A percentile compares a stretch with the other conserved stretches of the same genome.
Evolutionary conservation across 2,797 vertebrate species (phyloP).

Genomic region (Gallinago stenura): DNA sequence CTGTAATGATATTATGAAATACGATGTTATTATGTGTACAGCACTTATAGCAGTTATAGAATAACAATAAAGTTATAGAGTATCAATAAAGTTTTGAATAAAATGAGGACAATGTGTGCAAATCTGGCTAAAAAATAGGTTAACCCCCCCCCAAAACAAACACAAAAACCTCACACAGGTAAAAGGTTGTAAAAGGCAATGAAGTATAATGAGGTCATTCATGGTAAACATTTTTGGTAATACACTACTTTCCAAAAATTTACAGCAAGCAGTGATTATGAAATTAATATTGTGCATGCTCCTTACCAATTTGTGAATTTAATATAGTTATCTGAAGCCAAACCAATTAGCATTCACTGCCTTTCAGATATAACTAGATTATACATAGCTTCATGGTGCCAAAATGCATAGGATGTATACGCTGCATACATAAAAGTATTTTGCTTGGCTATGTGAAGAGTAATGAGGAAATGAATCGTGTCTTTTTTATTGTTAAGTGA

Average conservation of each 20-base stretch:
- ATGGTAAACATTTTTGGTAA: neutral
- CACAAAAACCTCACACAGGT: neutral
- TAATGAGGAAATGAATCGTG: neutral
- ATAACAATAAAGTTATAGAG: neutral
- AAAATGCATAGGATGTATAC: neutral
- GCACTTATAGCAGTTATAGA: neutral
- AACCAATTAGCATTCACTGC: neutral
- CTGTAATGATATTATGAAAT: neutral
- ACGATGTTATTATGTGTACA: neutral
- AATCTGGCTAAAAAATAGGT: neutral
- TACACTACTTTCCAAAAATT: neutral
- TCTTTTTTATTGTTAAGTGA: neutral
- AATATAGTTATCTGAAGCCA: neutral
- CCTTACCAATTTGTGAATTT: neutral
- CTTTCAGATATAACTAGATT: neutral
- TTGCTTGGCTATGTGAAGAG: neutral
- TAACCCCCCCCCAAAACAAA: accelerated
- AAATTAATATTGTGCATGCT: neutral
- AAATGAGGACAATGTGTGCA: neutral
- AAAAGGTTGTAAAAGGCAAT: neutral
- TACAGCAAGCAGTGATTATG: neutral
- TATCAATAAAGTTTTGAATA: neutral
- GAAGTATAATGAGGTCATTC: neutral
- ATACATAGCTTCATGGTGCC: neutral
- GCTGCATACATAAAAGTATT: neutral